Evolutionary conservation across 2,888 invertebrate species (phyloP).

Genomic region (Argynnis bischoffii): DNA sequence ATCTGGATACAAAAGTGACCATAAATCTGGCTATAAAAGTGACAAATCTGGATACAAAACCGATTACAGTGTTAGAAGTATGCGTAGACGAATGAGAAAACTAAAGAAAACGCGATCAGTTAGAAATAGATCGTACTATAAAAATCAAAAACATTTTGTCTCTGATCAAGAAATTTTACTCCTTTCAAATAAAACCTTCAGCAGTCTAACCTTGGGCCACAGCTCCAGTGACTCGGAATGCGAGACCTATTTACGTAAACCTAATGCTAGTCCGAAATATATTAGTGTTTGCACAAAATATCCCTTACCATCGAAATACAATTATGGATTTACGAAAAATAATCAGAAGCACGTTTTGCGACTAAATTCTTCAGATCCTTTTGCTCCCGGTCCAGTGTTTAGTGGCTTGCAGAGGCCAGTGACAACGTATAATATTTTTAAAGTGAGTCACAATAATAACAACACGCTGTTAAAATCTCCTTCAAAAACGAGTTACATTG

Average conservation of each 20-base stretch:
- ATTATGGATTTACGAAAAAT: constrained; percentile 68
- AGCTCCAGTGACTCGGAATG: constrained; percentile 80
- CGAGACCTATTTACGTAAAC: constrained; percentile 69
- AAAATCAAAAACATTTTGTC: constrained; percentile 80
- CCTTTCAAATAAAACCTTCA: constrained; percentile 79
- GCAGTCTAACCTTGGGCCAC: constrained; percentile 81
- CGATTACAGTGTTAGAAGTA: constrained; percentile 78
- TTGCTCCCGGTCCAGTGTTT: constrained; percentile 78
- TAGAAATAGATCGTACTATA: constrained; percentile 76
- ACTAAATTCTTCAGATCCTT: constrained; percentile 70
- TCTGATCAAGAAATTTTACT: constrained; percentile 83
- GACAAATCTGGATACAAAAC: constrained; percentile 84
- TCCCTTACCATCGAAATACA: constrained; percentile 66
- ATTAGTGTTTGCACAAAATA: constrained; percentile 73
- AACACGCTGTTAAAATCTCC: constrained; percentile 72
- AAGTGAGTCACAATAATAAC: constrained; percentile 74
- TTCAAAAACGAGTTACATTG: constrained; percentile 57
- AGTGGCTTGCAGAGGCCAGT: constrained; percentile 74
- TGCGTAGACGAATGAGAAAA: constrained; percentile 75
- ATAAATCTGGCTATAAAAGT: constrained; percentile 83
- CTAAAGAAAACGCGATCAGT: constrained; percentile 78
- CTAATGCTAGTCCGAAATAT: constrained; percentile 72
- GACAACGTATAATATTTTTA: constrained; percentile 73
- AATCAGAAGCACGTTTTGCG: constrained; percentile 65
- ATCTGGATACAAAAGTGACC: constrained; percentile 84